Conservation (phyloP, 2,797 vertebrate genomes). For the Urophycis tenuis region DNA sequence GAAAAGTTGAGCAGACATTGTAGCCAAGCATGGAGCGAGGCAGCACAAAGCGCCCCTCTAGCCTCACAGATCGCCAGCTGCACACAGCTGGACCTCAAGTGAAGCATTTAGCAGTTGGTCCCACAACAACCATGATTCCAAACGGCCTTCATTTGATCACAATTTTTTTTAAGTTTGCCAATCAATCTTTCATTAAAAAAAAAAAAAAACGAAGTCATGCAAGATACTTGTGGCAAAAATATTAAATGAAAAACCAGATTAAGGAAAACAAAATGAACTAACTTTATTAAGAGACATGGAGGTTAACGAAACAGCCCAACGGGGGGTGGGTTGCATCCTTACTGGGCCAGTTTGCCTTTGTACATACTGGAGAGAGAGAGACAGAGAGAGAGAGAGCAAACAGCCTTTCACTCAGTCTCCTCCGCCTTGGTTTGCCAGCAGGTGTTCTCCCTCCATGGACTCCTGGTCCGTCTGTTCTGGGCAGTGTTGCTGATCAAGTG, state of each 20-base stretch:
- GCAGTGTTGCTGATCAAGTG: constrained; percentile 45
- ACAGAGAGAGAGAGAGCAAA: constrained; percentile 25
- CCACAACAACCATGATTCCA: neutral
- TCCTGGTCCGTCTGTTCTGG: constrained; percentile 29
- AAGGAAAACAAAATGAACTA: constrained; percentile 40
- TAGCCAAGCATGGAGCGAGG: neutral
- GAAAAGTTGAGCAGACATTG: neutral
- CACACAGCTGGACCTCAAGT: neutral
- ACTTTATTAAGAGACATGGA: constrained; percentile 55
- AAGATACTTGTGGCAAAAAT: constrained; percentile 21
- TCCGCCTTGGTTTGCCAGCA: constrained; percentile 7
- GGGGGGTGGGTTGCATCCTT: constrained; percentile 19
- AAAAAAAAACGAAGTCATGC: constrained; percentile 6
- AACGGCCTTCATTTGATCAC: neutral
- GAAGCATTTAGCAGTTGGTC: neutral
- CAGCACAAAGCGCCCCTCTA: neutral
- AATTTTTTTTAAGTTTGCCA: neutral
- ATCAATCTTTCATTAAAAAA: neutral
- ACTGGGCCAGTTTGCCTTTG: constrained; percentile 22
- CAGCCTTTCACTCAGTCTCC: constrained; percentile 22
- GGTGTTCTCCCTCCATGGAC: constrained; percentile 2
- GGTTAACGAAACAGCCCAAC: constrained; percentile 8
- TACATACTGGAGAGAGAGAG: constrained; percentile 29
- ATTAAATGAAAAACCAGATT: constrained; percentile 7
- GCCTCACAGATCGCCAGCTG: neutral